Evolutionary conservation across 2,888 invertebrate genomes (phyloP).

Genomic region (Clostera curtula): DNA sequence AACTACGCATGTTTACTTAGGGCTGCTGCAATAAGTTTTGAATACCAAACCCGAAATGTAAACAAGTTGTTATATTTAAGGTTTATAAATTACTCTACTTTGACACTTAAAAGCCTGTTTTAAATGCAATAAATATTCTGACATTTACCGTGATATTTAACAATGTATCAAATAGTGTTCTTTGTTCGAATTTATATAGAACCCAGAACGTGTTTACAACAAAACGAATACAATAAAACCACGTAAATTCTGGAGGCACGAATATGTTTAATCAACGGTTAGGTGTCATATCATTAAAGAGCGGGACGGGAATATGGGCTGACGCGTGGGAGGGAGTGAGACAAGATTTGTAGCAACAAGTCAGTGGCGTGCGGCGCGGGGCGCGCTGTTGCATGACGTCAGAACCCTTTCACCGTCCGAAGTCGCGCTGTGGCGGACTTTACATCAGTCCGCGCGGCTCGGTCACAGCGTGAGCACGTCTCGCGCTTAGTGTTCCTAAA

Average conservation of each 20-base stretch:
- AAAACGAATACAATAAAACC: constrained; percentile 30
- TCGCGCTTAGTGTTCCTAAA: constrained; percentile 58
- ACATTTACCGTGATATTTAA: too few species aligned
- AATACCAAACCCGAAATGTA: too few species aligned
- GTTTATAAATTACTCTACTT: too few species aligned
- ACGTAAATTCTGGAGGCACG: constrained; percentile 29
- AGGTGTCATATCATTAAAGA: constrained; percentile 44
- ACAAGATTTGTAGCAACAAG: constrained; percentile 61
- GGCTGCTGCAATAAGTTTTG: constrained; percentile 10
- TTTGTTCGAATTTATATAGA: constrained; percentile 24
- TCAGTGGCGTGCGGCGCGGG: constrained; percentile 34
- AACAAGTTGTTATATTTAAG: too few species aligned
- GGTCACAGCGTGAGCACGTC: constrained; percentile 65
- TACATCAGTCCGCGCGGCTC: constrained; percentile 69
- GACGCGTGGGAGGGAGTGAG: constrained; percentile 28
- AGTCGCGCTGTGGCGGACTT: constrained; percentile 30
- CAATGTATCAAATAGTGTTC: constrained; percentile 13
- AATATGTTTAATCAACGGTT: constrained; percentile 38
- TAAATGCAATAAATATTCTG: too few species aligned
- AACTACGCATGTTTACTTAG: constrained; percentile 11
- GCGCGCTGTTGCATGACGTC: constrained; percentile 77
- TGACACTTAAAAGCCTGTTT: too few species aligned
- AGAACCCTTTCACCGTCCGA: constrained; percentile 70
- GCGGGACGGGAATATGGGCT: constrained; percentile 44
- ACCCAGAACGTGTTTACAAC: constrained; percentile 26